These are phyloP conservation scores for Psix sp. DNA, from an alignment of 1,140 invertebrate genomes.

Conservation along the genomic window DNA sequence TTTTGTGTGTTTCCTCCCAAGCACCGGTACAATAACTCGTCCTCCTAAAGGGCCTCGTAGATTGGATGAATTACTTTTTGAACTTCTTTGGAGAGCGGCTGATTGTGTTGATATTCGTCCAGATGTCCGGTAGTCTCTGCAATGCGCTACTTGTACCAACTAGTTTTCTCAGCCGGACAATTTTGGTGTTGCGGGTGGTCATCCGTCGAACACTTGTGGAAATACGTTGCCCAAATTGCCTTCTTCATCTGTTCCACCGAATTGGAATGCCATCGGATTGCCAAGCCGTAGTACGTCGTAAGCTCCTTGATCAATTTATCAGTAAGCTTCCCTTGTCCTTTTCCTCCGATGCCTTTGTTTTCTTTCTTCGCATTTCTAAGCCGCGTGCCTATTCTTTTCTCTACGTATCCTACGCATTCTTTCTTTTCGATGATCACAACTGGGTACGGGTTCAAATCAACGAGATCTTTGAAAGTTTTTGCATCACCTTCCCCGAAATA, in stretches of 20 bases:
- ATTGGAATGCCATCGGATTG: neutral
- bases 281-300: neutral
- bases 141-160: neutral
- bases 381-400: neutral
- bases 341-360: slow-evolving; percentile 5
- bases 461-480: neutral
- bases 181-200: neutral
- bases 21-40: slow-evolving; percentile 4
- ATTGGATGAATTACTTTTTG: slow-evolving; percentile 17
- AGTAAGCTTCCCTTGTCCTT: neutral
- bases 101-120: neutral
- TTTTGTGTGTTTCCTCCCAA: slow-evolving; percentile 9
- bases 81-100: slow-evolving; percentile 8
- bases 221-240: slow-evolving; percentile 1
- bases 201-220: slow-evolving; percentile 1
- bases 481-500: slow-evolving; percentile 1
- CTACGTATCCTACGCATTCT: neutral
- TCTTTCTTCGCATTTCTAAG: neutral
- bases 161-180: neutral
- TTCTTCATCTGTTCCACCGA: neutral
- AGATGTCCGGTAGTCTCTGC: neutral
- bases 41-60: slow-evolving; percentile 18
- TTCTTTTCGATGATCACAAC: neutral
- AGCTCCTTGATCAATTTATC: slow-evolving; percentile 6
- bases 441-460: neutral